A percentile compares a stretch with the other conserved stretches of the same genome.
These are phyloP conservation scores for Labeo catla DNA, from an alignment of 2,113 vertebrate genomes.

Conservation along the genomic window DNA sequence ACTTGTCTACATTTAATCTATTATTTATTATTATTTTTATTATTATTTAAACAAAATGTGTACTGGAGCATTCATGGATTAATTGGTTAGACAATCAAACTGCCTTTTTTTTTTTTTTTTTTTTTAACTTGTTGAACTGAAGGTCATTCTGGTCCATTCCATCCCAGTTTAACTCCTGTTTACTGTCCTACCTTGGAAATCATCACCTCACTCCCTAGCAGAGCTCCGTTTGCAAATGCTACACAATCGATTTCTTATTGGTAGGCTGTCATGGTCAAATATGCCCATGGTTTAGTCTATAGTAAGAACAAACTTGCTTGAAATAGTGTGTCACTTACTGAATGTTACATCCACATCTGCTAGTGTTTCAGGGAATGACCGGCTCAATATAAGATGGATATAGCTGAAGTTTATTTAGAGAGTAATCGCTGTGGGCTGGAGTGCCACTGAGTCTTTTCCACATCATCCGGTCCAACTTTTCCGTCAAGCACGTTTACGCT, in stretches of 20 bases:
- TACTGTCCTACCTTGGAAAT: background rate
- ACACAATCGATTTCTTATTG: background rate
- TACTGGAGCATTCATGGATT: background rate
- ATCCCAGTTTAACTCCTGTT: background rate
- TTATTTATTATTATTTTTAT: too few species aligned
- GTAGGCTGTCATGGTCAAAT: background rate
- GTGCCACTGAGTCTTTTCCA: slow-evolving; percentile 4
- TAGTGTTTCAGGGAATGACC: slow-evolving; percentile 13
- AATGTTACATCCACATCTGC: slow-evolving; percentile 1
- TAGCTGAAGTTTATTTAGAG: slow-evolving; percentile 7
- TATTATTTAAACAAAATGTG: background rate
- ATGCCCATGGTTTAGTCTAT: background rate
- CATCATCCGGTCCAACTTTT: slow-evolving; percentile 8
- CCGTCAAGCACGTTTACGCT: background rate
- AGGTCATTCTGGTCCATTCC: background rate
- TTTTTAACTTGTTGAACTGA: background rate
- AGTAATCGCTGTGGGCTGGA: background rate
- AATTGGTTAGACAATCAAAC: background rate
- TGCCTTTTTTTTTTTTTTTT: too few species aligned
- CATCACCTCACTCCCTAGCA: background rate
- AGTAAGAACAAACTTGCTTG: background rate
- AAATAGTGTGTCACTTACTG: background rate
- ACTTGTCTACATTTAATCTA: too few species aligned
- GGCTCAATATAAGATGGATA: background rate
- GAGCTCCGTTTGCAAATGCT: background rate